Evolutionary conservation across 35 echinoderm and acorn worm genomes (phyloP).

Genomic region (Ptychodera flava): DNA sequence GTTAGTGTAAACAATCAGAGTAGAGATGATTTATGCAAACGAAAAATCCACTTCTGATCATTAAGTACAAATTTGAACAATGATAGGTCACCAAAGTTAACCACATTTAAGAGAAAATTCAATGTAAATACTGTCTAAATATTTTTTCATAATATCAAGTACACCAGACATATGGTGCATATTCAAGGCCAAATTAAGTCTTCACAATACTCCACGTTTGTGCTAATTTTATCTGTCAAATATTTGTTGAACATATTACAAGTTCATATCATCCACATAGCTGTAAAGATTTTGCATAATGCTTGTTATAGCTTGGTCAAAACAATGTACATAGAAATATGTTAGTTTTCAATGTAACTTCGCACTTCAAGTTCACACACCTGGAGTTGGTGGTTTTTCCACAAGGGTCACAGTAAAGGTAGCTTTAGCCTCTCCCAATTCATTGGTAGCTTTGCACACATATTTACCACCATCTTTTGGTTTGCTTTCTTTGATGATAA

Average conservation of each 20-base stretch:
- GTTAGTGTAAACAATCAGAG: background rate
- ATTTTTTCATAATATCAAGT: background rate
- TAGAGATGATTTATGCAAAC: background rate
- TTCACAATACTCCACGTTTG: too few species aligned
- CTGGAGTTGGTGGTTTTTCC: background rate
- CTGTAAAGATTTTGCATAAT: background rate
- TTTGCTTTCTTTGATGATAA: constrained; percentile 47
- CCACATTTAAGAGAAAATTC: background rate
- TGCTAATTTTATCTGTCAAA: background rate
- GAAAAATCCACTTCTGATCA: background rate
- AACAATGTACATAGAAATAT: background rate
- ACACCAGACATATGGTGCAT: too few species aligned
- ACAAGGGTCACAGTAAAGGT: constrained; percentile 29
- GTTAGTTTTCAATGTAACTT: too few species aligned
- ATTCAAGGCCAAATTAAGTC: too few species aligned
- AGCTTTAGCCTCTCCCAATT: constrained; percentile 38
- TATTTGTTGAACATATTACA: background rate
- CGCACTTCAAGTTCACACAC: background rate
- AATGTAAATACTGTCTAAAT: background rate
- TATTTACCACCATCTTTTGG: constrained; percentile 73
- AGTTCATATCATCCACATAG: background rate
- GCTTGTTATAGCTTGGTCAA: background rate
- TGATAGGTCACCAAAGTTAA: background rate
- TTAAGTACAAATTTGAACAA: background rate
- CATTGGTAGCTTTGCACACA: constrained; percentile 56